phyloP scores from a whole-genome alignment of 1,140 invertebrate species.

The Euschistus heros region DNA sequence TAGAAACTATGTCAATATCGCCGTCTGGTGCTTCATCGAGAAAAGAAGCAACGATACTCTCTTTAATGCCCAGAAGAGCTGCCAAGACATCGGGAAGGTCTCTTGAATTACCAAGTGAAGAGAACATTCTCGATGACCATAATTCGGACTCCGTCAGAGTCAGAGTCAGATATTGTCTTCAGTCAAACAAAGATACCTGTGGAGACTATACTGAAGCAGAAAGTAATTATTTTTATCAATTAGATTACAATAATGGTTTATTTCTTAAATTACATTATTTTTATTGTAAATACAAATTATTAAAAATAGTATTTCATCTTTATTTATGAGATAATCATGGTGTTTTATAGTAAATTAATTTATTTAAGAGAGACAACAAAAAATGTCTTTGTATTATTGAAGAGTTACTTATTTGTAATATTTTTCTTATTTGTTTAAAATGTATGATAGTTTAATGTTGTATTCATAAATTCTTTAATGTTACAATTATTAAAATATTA shows the following conservation, averaged over 20 bases:
- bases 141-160: slow-evolving; percentile 53
- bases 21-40: slow-evolving; percentile 53
- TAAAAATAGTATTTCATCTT: too few species aligned
- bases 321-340: too few species aligned
- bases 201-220: slow-evolving; percentile 70
- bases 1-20: slow-evolving; percentile 55
- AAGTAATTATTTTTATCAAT: slow-evolving; percentile 58
- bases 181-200: slow-evolving; percentile 64
- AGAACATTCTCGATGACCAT: slow-evolving; percentile 38
- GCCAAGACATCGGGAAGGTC: slow-evolving; percentile 29
- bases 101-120: slow-evolving; percentile 41
- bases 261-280: not conserved
- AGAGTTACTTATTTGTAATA: too few species aligned
- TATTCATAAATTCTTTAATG: too few species aligned
- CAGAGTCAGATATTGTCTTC: slow-evolving; percentile 64
- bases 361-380: too few species aligned
- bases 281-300: too few species aligned
- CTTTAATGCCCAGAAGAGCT: slow-evolving; percentile 27
- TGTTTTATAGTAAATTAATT: too few species aligned
- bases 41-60: slow-evolving; percentile 44
- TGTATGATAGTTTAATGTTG: too few species aligned
- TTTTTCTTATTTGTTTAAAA: too few species aligned
- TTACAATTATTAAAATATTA: too few species aligned
- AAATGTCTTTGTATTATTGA: too few species aligned
- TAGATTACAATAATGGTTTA: not conserved